Conservation (phyloP, 2,888 invertebrate species). For the Trachelus iudaicus region DNA sequence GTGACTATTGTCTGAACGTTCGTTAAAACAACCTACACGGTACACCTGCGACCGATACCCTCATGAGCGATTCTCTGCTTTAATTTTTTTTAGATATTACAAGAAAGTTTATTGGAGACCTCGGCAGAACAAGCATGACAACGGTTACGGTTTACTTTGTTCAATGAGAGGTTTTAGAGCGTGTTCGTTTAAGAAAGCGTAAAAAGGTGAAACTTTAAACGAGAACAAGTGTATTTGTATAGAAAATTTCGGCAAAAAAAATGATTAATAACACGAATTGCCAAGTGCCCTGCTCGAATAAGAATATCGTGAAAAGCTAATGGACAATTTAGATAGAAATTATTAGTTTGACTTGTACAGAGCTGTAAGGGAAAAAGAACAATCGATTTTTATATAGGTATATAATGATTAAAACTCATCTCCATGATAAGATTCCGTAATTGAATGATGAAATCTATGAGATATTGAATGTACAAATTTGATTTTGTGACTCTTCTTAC, state of each 20-base stretch:
- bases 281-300: neutral
- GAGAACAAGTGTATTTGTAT: neutral
- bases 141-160: neutral
- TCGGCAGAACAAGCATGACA: neutral
- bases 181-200: neutral
- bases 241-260: too few relatives aligned
- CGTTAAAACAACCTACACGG: too few relatives aligned
- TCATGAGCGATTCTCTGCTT: neutral
- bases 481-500: too few relatives aligned
- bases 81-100: neutral
- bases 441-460: neutral
- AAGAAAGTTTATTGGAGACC: neutral
- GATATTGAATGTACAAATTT: neutral
- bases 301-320: neutral
- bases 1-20: too few relatives aligned
- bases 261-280: too few relatives aligned
- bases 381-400: neutral
- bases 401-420: neutral
- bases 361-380: neutral
- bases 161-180: neutral
- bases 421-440: neutral
- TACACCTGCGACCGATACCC: too few relatives aligned
- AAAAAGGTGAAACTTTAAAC: too few relatives aligned
- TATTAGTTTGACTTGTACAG: neutral
- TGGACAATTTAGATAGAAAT: neutral